These are phyloP conservation scores for Laticauda colubrina DNA, from an alignment of 2,113 vertebrate species.

Conservation along the genomic window DNA sequence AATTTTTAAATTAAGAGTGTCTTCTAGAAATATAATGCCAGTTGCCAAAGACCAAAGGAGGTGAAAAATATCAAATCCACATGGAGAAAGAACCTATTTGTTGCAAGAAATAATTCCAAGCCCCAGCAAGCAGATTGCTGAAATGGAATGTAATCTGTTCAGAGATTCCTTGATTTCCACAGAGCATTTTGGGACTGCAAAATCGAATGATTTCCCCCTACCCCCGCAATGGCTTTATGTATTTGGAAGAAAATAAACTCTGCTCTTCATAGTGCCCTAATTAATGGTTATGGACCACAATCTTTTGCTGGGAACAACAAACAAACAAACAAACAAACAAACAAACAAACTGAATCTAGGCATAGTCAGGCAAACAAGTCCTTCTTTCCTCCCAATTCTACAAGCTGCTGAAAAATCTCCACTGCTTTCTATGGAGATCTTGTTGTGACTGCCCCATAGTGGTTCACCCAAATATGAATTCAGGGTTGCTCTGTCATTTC, in stretches of 20 bases:
- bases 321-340: neutral
- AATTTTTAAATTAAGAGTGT: neutral
- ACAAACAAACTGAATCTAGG: neutral
- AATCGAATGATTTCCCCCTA: neutral
- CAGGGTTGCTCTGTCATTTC: slow-evolving; percentile 30
- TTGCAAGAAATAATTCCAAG: neutral
- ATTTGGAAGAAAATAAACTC: neutral
- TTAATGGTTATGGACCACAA: neutral
- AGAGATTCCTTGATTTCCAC: neutral
- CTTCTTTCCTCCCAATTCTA: neutral
- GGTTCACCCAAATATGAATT: slow-evolving; percentile 66
- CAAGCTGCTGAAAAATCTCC: slow-evolving; percentile 36
- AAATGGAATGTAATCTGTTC: neutral
- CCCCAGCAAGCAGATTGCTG: slow-evolving; percentile 12
- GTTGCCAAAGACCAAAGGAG: slow-evolving; percentile 10
- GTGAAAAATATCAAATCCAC: slow-evolving; percentile 18
- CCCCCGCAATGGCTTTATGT: neutral
- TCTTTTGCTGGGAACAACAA: neutral
- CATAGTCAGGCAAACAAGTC: neutral
- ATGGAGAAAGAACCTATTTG: neutral
- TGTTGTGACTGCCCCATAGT: slow-evolving; percentile 70
- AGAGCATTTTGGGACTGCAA: neutral
- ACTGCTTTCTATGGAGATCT: slow-evolving; percentile 59
- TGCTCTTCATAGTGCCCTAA: neutral
- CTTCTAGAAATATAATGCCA: neutral